Conservation (phyloP, 2,797 vertebrate species). For the Manis pentadactyla region DNA sequence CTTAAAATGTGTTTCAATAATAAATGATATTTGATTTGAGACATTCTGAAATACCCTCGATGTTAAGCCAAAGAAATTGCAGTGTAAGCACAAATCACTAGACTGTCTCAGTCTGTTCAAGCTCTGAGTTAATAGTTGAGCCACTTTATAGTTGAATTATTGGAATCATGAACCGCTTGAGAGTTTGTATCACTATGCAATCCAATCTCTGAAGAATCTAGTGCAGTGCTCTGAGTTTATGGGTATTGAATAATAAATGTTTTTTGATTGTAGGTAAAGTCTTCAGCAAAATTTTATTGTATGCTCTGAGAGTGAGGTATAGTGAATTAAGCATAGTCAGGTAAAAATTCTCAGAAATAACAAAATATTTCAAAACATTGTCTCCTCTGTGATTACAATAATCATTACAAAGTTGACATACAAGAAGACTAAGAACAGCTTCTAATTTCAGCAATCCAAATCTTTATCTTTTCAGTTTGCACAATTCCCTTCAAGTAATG, state of each 20-base stretch:
- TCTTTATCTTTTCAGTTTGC: not conserved
- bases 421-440: not conserved
- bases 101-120: not conserved
- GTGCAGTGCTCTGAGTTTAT: not conserved
- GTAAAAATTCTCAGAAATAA: not conserved
- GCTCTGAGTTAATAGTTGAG: not conserved
- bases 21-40: not conserved
- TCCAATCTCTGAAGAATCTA: not conserved
- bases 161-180: not conserved
- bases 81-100: not conserved
- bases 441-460: not conserved
- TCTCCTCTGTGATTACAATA: not conserved
- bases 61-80: not conserved
- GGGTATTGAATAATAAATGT: not conserved
- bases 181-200: not conserved
- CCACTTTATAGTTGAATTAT: not conserved
- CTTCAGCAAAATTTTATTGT: not conserved
- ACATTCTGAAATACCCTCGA: not conserved
- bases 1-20: not conserved
- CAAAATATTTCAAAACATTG: not conserved
- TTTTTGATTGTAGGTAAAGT: constrained; percentile 1
- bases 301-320: not conserved
- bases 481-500: not conserved
- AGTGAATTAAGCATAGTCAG: not conserved
- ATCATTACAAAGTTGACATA: not conserved